Percentiles rank a stretch among this genome's conserved stretches.
These are phyloP conservation scores for Aspidiotus destructor DNA, from an alignment of 2,888 invertebrate species.

Conservation along the genomic window DNA sequence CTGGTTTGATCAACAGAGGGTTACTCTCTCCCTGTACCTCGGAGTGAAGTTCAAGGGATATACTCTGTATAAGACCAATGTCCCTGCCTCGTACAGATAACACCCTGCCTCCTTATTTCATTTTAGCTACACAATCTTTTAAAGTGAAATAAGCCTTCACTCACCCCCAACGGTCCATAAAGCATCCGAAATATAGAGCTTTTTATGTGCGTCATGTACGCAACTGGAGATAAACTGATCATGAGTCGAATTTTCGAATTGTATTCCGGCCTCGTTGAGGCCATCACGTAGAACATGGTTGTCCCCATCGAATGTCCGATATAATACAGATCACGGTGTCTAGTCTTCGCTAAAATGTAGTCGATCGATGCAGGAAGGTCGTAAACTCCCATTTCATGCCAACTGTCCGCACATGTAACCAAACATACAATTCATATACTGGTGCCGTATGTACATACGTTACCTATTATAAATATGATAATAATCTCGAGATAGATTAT, in stretches of 20 bases:
- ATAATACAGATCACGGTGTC: constrained; percentile 53
- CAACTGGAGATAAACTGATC: constrained; percentile 53
- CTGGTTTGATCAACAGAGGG: background rate
- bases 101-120: too few species aligned
- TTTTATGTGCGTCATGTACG: constrained; percentile 47
- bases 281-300: constrained; percentile 60
- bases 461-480: too few species aligned
- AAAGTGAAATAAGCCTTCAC: constrained; percentile 34
- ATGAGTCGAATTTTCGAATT: constrained; percentile 53
- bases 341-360: constrained; percentile 50
- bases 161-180: constrained; percentile 50
- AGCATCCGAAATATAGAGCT: constrained; percentile 35
- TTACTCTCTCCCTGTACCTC: too few species aligned
- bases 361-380: constrained; percentile 80
- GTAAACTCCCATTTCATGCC: constrained; percentile 75
- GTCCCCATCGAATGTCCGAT: constrained; percentile 89
- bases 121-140: too few species aligned
- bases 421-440: constrained; percentile 7
- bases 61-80: too few species aligned
- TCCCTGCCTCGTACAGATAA: too few species aligned
- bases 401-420: constrained; percentile 48
- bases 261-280: constrained; percentile 57
- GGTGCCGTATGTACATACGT: too few species aligned
- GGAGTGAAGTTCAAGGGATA: too few species aligned
- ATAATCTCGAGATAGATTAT: background rate